Conservation (phyloP, 2,888 invertebrate species). For the Heteromyza rotundicornis region DNA sequence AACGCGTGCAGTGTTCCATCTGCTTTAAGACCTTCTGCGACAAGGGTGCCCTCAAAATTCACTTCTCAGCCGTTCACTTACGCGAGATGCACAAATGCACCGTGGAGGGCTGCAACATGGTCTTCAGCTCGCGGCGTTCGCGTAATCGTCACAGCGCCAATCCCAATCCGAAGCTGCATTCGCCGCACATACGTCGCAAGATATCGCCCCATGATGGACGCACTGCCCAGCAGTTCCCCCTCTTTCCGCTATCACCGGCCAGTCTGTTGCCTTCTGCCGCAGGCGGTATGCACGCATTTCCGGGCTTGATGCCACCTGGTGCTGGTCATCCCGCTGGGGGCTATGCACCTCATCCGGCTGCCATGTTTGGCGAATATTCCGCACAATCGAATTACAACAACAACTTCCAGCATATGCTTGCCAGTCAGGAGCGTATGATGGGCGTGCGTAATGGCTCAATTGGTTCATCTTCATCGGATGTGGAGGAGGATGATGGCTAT, state of each 20-base stretch:
- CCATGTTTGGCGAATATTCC: slow-evolving; percentile 44
- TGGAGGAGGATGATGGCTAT: slow-evolving; percentile 47
- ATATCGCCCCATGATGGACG: slow-evolving; percentile 93
- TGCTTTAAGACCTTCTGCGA: slow-evolving; percentile 99
- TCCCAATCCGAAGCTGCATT: slow-evolving; percentile 95
- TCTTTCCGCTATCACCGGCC: slow-evolving; percentile 68
- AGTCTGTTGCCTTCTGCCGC: slow-evolving; percentile 54
- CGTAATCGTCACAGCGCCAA: slow-evolving; percentile 96
- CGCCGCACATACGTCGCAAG: slow-evolving; percentile 91
- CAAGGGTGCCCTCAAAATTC: slow-evolving; percentile 97
- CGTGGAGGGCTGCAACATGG: slow-evolving; percentile 97
- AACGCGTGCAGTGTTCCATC: slow-evolving; percentile 95
- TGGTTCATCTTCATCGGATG: slow-evolving; percentile 25
- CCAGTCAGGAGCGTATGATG: slow-evolving; percentile 36
- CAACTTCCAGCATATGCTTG: slow-evolving; percentile 35
- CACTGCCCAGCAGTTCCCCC: slow-evolving; percentile 76
- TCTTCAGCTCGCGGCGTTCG: slow-evolving; percentile 94
- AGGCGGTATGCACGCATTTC: slow-evolving; percentile 71
- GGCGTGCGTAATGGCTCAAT: slow-evolving; percentile 25
- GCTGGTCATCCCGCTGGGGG: slow-evolving; percentile 24
- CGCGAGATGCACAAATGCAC: slow-evolving; percentile 99
- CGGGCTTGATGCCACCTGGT: slow-evolving; percentile 53
- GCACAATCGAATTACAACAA: slow-evolving; percentile 21
- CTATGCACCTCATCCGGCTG: slow-evolving; percentile 37
- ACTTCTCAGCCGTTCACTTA: slow-evolving; percentile 96